These are phyloP conservation scores for Tachuris rubrigastra DNA, from an alignment of 2,113 vertebrate genomes.

Conservation along the genomic window DNA sequence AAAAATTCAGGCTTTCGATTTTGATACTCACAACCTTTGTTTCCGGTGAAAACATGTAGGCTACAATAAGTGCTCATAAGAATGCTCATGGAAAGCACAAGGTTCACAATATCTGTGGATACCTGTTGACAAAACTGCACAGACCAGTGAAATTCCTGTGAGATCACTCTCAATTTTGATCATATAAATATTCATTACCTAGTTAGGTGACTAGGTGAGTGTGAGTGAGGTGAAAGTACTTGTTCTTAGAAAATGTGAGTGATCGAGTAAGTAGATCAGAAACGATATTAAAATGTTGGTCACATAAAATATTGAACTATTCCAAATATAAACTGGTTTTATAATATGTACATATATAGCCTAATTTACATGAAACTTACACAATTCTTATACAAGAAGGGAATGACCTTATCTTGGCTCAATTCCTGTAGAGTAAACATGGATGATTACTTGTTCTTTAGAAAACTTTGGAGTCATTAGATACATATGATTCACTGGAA, in stretches of 20 bases:
- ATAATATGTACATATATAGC: background rate
- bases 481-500: background rate
- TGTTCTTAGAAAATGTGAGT: background rate
- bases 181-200: background rate
- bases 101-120: background rate
- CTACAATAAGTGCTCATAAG: background rate
- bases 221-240: background rate
- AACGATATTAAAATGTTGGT: background rate
- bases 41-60: background rate
- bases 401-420: background rate
- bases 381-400: background rate
- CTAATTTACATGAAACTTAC: background rate
- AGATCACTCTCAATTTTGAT: background rate
- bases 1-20: slow-evolving; percentile 11
- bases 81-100: background rate
- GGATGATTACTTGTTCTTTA: background rate
- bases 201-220: background rate
- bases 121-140: background rate
- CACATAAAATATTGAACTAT: background rate
- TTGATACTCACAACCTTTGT: background rate
- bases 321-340: background rate
- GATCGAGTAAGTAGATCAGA: background rate
- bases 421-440: background rate
- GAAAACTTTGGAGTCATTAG: background rate
- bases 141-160: background rate